Conservation (phyloP, 2,113 vertebrate species). For the Rana temporaria region DNA sequence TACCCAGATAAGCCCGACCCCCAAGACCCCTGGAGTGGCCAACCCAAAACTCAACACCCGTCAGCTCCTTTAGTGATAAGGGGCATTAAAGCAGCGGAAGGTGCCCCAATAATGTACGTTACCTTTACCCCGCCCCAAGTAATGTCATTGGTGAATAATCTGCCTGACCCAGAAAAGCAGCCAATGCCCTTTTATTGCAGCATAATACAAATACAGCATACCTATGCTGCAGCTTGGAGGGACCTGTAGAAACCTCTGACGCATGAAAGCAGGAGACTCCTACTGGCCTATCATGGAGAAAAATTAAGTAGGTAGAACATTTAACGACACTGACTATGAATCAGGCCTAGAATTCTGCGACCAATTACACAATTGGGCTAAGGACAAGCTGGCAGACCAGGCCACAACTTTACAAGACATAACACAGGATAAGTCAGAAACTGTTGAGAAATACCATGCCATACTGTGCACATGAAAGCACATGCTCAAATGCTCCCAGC, state of each 20-base stretch:
- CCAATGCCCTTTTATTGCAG: background rate
- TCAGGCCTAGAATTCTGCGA: conserved; percentile 6
- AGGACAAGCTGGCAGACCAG: background rate
- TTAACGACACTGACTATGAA: background rate
- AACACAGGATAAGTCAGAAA: background rate
- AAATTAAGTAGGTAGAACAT: background rate
- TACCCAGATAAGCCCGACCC: too few species aligned
- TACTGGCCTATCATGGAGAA: conserved; percentile 20
- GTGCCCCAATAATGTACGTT: background rate
- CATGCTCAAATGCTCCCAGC: background rate
- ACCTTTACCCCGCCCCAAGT: background rate
- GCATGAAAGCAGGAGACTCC: background rate
- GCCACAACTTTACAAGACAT: background rate
- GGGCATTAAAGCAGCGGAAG: too few species aligned
- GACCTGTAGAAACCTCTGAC: background rate
- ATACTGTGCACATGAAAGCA: background rate
- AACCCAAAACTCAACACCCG: too few species aligned
- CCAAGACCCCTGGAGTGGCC: too few species aligned
- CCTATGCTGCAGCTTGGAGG: background rate
- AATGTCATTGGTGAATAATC: background rate
- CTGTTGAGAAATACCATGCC: background rate
- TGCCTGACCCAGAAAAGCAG: background rate
- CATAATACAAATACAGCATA: background rate
- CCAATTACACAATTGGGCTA: background rate
- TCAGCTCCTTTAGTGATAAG: too few species aligned